Evolutionary conservation across 2,113 vertebrate species (phyloP), one percentile per base, ranked within the genome.

Genomic region (Euleptes europaea): DNA sequence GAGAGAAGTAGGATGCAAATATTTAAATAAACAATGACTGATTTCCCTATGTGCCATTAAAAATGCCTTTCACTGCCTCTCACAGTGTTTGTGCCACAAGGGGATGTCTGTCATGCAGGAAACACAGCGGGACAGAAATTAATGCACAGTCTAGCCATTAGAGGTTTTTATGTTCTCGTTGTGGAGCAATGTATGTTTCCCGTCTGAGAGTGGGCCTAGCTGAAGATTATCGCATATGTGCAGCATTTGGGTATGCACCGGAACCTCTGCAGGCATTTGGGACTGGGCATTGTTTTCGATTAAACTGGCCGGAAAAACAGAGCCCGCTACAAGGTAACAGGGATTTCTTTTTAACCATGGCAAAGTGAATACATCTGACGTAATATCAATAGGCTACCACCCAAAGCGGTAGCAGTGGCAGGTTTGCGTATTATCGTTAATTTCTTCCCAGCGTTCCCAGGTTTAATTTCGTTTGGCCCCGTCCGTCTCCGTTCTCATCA

Each of bases 371-470:
- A 65, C 21, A 73, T 72, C 51, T 33, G 54, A 54, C 19, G 31
- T 19, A 42, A 42, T 72, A 72, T 19, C 19, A 35, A 13, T 57
- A 42, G 38, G 28, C 26, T 82, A 33, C 35, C 69, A 60, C 44
- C 73, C 26, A 63, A 13, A 77, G 63, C 26, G 23, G 15, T 23
- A n/a, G 63, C 54, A 47, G 21, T 77, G 23, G 70, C 42, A 75
- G 60, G 63, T 76, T 78, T 78, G 44, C 86, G 76, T 88, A 86
- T 80, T 91, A 90, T 91, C 93, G 91, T 93, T 93, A 91, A 92
- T 93, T 90, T 94, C 93, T 84, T 78, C 38, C 42, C 42, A 42
- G 23, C 8, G 47, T 70, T 79, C 26, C 54, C 28, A n/a, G 60
- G 49, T 88, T 87, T 92, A 88, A 88, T 90, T 89, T 88, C 88